Conservation (phyloP, 2,888 invertebrate genomes). For the Diadegma fenestrale region DNA sequence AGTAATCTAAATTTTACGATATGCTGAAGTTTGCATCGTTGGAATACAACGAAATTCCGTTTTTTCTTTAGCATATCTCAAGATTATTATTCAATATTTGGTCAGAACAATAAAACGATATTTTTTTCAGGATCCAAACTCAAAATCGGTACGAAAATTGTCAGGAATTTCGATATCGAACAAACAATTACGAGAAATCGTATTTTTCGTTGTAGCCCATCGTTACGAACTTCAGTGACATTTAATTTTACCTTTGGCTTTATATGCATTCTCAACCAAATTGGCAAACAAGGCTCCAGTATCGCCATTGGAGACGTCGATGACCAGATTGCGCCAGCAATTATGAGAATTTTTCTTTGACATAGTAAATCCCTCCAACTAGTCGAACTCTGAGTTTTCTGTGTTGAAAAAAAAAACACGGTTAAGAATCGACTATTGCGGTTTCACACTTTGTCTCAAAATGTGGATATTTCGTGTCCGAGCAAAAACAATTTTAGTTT, state of each 20-base stretch:
- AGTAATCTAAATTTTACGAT: too few species aligned
- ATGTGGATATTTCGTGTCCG: neutral
- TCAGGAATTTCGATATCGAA: too few species aligned
- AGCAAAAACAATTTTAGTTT: conserved; percentile 7
- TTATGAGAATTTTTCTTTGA: conserved; percentile 88
- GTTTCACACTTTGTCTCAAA: conserved; percentile 28
- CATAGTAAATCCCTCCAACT: conserved; percentile 87
- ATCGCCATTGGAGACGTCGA: conserved; percentile 94
- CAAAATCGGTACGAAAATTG: too few species aligned
- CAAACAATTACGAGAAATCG: too few species aligned
- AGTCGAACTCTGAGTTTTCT: conserved; percentile 72
- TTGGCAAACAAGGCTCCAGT: conserved; percentile 92
- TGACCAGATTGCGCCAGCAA: conserved; percentile 90
- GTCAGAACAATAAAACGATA: too few species aligned
- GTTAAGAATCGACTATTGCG: neutral
- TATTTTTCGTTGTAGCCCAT: too few species aligned
- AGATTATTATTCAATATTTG: too few species aligned
- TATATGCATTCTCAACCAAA: conserved; percentile 91
- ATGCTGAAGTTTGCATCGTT: too few species aligned
- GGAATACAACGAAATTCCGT: too few species aligned
- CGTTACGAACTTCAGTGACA: neutral
- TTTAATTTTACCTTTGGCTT: conserved; percentile 87
- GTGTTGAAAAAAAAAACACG: conserved; percentile 40
- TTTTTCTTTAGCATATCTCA: too few species aligned
- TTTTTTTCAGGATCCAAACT: too few species aligned